A percentile compares a stretch with the other conserved stretches of the same genome.
These are phyloP conservation scores for Drosophila kambysellisi DNA, from an alignment of 2,888 invertebrate species.

Conservation along the genomic window DNA sequence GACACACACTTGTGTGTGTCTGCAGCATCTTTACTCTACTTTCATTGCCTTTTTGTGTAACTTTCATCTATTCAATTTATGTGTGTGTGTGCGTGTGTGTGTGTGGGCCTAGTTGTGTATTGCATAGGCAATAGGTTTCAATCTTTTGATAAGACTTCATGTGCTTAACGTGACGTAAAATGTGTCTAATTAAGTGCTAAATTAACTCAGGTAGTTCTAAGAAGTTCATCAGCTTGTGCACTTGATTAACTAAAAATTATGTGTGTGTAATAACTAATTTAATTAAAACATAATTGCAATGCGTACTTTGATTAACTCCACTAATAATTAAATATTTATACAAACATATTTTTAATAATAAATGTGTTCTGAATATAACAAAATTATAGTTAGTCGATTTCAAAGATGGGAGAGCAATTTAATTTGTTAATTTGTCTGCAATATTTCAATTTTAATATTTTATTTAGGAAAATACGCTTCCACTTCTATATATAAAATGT, in stretches of 20 bases:
- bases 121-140: conserved; percentile 44
- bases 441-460: background rate
- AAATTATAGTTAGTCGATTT: background rate
- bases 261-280: conserved; percentile 13
- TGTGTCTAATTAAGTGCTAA: conserved; percentile 68
- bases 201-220: conserved; percentile 38
- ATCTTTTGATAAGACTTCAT: conserved; percentile 65
- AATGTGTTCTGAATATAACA: background rate
- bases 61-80: conserved; percentile 46
- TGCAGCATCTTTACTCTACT: conserved; percentile 46
- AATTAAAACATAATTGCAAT: conserved; percentile 10
- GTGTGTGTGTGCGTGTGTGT: background rate
- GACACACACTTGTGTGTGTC: conserved; percentile 50
- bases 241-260: conserved; percentile 15
- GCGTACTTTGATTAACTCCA: conserved; percentile 5
- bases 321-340: conserved; percentile 4
- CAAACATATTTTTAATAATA: conserved; percentile 1
- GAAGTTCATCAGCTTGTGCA: conserved; percentile 3
- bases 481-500: too few species aligned
- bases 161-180: conserved; percentile 69
- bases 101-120: conserved; percentile 3
- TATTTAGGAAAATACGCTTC: background rate
- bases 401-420: background rate
- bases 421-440: too few species aligned
- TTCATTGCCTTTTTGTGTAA: conserved; percentile 46